These are phyloP conservation scores for Phasia obesa DNA, from an alignment of 2,888 invertebrate species.

Conservation along the genomic window DNA sequence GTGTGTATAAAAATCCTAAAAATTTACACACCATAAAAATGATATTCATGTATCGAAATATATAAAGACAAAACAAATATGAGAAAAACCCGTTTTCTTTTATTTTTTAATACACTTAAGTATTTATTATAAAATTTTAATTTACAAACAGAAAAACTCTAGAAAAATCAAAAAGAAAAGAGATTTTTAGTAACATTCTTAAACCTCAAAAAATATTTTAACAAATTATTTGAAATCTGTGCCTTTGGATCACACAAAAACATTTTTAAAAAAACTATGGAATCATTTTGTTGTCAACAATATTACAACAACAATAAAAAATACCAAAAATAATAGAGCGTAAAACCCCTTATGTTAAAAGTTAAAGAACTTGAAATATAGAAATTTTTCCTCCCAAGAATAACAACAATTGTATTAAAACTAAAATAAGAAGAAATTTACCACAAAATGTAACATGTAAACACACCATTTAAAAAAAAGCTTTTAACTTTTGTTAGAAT, in stretches of 20 bases:
- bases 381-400: slow-evolving; percentile 20
- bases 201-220: slow-evolving; percentile 46
- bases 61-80: no score
- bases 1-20: no score
- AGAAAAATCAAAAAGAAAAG: no score
- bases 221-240: slow-evolving; percentile 48
- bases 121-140: not conserved
- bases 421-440: slow-evolving; percentile 66
- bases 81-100: no score
- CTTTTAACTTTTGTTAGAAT: slow-evolving; percentile 60
- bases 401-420: slow-evolving; percentile 23
- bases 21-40: no score
- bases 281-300: slow-evolving; percentile 2
- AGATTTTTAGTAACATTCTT: slow-evolving; percentile 28
- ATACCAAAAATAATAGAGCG: not conserved
- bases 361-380: not conserved
- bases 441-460: slow-evolving; percentile 75
- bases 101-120: no score
- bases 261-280: not conserved
- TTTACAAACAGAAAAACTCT: no score
- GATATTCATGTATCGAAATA: no score
- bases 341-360: slow-evolving; percentile 14
- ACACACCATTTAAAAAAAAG: slow-evolving; percentile 77
- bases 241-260: slow-evolving; percentile 10
- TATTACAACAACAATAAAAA: not conserved